phyloP scores from a whole-genome alignment of 2,797 vertebrate genomes.

The Melanogrammus aeglefinus region DNA sequence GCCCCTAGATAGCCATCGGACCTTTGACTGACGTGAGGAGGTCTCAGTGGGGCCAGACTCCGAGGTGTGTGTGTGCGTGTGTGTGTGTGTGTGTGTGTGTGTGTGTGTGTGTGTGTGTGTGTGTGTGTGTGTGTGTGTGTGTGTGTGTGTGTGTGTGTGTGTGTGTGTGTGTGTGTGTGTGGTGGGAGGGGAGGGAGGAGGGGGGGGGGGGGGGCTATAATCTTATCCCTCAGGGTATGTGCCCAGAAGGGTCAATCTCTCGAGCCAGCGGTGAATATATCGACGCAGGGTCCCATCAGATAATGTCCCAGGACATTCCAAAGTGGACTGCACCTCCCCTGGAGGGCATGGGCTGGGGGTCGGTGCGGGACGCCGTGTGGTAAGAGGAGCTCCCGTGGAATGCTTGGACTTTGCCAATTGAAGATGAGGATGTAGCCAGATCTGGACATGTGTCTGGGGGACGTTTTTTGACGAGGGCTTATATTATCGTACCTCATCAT shows the following conservation, averaged over 20 bases:
- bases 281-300: constrained; percentile 58
- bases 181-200: background rate
- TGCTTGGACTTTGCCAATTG: background rate
- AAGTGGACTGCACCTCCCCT: constrained; percentile 41
- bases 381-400: constrained; percentile 25
- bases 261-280: constrained; percentile 15
- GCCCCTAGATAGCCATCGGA: constrained; percentile 21
- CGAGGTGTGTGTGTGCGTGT: constrained; percentile 4
- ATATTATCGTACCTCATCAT: background rate
- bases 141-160: too few relatives aligned
- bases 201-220: constrained; percentile 27
- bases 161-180: background rate
- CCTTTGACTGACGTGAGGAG: constrained; percentile 17
- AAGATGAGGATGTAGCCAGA: background rate
- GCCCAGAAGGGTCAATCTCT: constrained; percentile 42
- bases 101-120: background rate
- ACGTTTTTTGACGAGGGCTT: background rate
- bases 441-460: background rate
- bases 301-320: constrained; percentile 65
- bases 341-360: constrained; percentile 26
- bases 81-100: background rate
- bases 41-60: background rate
- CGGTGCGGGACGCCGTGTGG: constrained; percentile 30
- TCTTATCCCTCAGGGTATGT: constrained; percentile 31
- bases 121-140: background rate